phyloP scores from a whole-genome alignment of 2,113 vertebrate genomes.

The Thalassarche chlororhynchos region DNA sequence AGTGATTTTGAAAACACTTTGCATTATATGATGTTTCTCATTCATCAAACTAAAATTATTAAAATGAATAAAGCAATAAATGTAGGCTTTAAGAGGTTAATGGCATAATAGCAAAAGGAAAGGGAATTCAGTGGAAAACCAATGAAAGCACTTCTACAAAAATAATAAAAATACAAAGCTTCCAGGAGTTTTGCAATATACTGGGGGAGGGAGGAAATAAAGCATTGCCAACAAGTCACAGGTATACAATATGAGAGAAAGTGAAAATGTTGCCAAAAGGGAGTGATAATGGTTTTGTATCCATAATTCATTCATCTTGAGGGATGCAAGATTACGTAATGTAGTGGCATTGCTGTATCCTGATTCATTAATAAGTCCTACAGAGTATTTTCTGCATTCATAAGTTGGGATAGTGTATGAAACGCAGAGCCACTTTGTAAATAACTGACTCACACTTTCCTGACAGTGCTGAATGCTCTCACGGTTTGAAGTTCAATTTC shows the following conservation, averaged over 20 bases:
- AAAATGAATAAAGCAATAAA: not conserved
- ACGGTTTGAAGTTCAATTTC: not conserved
- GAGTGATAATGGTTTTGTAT: slow-evolving; percentile 27
- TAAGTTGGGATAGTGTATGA: not conserved
- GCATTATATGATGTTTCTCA: not conserved
- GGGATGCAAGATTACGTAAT: not conserved
- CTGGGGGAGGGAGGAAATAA: not conserved
- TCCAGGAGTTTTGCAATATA: not conserved
- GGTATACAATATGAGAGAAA: not conserved
- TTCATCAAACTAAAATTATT: not conserved
- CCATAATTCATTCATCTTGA: not conserved
- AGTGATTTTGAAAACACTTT: not conserved
- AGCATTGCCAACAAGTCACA: not conserved
- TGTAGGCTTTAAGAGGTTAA: not conserved
- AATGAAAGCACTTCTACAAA: not conserved
- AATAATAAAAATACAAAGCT: not conserved
- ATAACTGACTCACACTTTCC: not conserved
- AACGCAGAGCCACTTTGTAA: not conserved
- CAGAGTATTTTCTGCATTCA: not conserved
- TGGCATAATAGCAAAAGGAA: not conserved
- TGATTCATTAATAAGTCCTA: slow-evolving; percentile 7
- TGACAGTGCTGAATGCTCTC: not conserved
- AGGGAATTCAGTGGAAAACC: not conserved
- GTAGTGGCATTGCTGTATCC: not conserved
- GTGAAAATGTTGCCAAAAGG: not conserved